Evolutionary conservation across 2,888 invertebrate species (phyloP), one percentile per base, ranked within the genome.

Genomic region (Napeogenes sylphis): DNA sequence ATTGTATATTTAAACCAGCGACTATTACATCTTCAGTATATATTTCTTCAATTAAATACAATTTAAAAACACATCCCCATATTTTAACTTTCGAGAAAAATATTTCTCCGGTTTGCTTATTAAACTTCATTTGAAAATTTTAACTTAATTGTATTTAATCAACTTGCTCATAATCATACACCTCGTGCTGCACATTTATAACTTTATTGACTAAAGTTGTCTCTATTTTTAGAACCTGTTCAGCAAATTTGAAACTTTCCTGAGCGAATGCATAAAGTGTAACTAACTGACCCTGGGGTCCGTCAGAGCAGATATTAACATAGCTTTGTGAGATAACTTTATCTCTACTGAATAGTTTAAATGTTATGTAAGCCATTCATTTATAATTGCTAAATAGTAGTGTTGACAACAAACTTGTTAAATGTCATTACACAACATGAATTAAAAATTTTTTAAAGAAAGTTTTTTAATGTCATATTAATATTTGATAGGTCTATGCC

Each of bases 211-310:
- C 61, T 59, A 62, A 67, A 68, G 61, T 67, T 67, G 59, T 53
- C 59, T 56, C 66, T 54, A 55, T n/a, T 46, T 53, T 51, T 30
- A 51, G 51, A 57, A 62, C 58, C 62, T 61, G 64, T 60, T 59
- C 59, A 33, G 51, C 61, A 63, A 65, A 67, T 68, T 60, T 65
- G 62, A 68, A 68, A 68, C 60, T 67, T 67, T 68, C 55, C n/a
- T 58, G 58, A 65, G 67, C 64, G 56, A 60, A 56, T 63, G 63
- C 58, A 63, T 63, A 62, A 64, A 68, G 65, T 63, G 55, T 55
- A 59, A 46, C 58, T 54, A 55, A 58, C 63, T 58, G 61, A 54
- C 58, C 67, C 65, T 55, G 56, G 59, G 65, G 53, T 61, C 59
- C 61, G 46, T 33, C 57, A 32, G 38, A 42, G 47, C 51, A 51